Conservation (phyloP, 2,888 invertebrate genomes). For the Bimastos eiseni region DNA sequence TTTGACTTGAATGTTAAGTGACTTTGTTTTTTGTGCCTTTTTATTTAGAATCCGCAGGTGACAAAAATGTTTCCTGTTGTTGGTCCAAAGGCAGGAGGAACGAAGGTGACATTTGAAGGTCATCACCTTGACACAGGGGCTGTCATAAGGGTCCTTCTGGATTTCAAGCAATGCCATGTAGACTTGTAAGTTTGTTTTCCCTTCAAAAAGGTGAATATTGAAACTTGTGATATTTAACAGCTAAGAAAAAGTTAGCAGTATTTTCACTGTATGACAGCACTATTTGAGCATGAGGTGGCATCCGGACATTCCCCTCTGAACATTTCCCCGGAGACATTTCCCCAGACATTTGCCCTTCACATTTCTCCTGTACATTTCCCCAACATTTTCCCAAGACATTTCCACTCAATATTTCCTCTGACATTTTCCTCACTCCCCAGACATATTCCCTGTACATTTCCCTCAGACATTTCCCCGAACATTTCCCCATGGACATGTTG, state of each 20-base stretch:
- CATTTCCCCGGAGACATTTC: too few relatives aligned
- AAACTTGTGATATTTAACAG: background rate
- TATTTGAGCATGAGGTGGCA: too few relatives aligned
- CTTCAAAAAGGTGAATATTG: background rate
- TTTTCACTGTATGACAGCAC: background rate
- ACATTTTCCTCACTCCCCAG: too few relatives aligned
- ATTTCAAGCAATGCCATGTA: constrained; percentile 32
- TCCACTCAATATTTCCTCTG: too few relatives aligned
- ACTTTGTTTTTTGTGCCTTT: background rate
- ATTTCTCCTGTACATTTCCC: too few relatives aligned
- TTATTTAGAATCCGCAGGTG: constrained; percentile 71
- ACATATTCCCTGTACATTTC: too few relatives aligned
- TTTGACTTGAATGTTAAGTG: background rate
- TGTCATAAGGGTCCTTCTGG: constrained; percentile 33
- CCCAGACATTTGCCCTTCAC: too few relatives aligned
- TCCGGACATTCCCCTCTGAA: too few relatives aligned
- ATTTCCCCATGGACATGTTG: too few relatives aligned
- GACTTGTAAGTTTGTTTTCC: background rate
- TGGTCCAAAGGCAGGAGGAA: constrained; percentile 95
- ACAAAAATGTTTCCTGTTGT: constrained; percentile 65
- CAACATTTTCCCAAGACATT: too few relatives aligned
- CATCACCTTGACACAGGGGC: constrained; percentile 92
- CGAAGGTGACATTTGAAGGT: constrained; percentile 87
- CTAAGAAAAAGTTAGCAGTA: background rate
- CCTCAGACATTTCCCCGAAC: too few relatives aligned